Evolutionary conservation across 2,797 vertebrate species (phyloP), one percentile per base, ranked within the genome.

Genomic region (Hydrocynus forskahlii): DNA sequence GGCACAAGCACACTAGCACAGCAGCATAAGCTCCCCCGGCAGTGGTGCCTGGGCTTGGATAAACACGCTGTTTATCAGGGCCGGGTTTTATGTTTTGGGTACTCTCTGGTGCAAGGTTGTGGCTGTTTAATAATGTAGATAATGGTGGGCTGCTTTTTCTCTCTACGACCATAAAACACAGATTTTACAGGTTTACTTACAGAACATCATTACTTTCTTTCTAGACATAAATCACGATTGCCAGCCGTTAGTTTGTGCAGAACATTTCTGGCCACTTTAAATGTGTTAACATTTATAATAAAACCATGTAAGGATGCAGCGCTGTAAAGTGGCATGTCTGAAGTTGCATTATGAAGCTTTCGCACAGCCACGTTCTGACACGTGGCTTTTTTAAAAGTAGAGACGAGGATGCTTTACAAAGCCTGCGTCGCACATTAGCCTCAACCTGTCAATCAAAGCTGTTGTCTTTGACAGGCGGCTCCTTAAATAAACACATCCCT

Each of bases 361-460:
- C 7, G 45, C 10, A 19, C 29, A 35, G 55, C 17, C 64, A 25
- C 7, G 6, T 76, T 50, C 17, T 25, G 23, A 55, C 67, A 7
- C 29, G 23, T 48, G 29, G 54, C 17, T 60, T 38, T 25, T 60
- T 62, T 74, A 12, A n/a, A 71, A 45, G 52, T 35, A 38, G 55
- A 40, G 29, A 54, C 57, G 35, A 59, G 54, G 54, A 68, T 57
- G 16, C 69, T 52, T 29, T 71, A 50, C 71, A 73, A 73, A 73
- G 54, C 25, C 54, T 29, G 10, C 29, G 29, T 29, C 54, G 16
- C 52, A 19, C 35, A 21, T 57, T 64, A 71, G 59, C 68, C 80
- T 87, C 84, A 86, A 87, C 88, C 82, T 88, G 79, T 17, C 79
- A 79, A 50, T 87, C 62, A 90, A 72, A 85, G 0, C 84, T 85